Base-by-base conservation (phyloP, 2,888 invertebrate species). In the Agrotis ipsilon region DNA sequence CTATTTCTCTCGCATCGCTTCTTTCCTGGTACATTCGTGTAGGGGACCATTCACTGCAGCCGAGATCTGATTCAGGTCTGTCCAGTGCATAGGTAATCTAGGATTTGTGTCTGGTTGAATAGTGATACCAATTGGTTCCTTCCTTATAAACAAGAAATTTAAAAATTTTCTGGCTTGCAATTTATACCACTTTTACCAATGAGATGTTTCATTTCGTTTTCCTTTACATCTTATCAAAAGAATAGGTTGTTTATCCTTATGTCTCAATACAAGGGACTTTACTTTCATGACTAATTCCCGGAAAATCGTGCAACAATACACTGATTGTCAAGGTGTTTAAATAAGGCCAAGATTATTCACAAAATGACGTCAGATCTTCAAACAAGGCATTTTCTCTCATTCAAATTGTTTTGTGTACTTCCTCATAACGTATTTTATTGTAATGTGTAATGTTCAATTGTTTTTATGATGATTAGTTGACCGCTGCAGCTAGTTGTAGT, bases 271-370 rank as follows among this genome's bases (percentile, higher is more conserved):
- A 24, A 60, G 71, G 71, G 64, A 81, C 52, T 65, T 78, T 48
- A 81, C 52, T 46, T 32, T 61, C 60, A 77, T 70, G 78, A 81
- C 46, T 61, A 52, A 77, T 77, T 77, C 48, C 2, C 18, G 71
- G 70, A 77, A 69, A 81, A 81, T 32, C 1, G 46, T 61, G 4
- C 52, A 52, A 76, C 54, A 80, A 69, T 57, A 57, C 58, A n/a
- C 14, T 7, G 19, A 43, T 39, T 45, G 39, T 63, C 43, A 43
- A 65, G 67, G 67, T 62, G 39, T 59, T 39, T 13, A n/a, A 7
- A 39, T n/a, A 21, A 55, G 18, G 51, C 55, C 51, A 60, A 55
- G 54, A 55, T 21, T 27, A 18, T 55, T 43, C 27, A 18, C 71
- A 7, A 1, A 45, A 24, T 62, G 70, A 69, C 64, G 77, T 81